Conservation (phyloP, 2,888 invertebrate species). For the Epinotia ramella region DNA sequence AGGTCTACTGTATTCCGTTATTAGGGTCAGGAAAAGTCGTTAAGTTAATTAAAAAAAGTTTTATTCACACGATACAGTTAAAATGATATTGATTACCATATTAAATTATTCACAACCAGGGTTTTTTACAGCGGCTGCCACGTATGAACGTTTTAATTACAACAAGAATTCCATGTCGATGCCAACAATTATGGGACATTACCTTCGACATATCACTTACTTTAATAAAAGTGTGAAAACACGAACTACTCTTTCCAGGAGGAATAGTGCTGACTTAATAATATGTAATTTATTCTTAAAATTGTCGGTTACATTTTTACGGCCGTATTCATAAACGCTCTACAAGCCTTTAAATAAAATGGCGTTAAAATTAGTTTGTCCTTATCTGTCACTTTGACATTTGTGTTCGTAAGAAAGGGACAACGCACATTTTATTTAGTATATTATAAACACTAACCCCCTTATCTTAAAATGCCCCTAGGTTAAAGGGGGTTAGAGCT, state of each 20-base stretch:
- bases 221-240: slow-evolving; percentile 31
- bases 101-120: slow-evolving; percentile 31
- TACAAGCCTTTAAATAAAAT: no score
- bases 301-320: background rate
- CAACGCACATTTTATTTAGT: no score
- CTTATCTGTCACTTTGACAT: no score
- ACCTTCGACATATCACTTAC: slow-evolving; percentile 28
- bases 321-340: background rate
- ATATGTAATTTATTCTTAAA: background rate
- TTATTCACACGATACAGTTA: slow-evolving; percentile 16
- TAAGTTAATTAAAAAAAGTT: slow-evolving; percentile 1
- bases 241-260: background rate
- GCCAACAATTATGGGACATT: slow-evolving; percentile 36
- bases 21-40: background rate
- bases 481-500: no score
- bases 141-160: slow-evolving; percentile 29
- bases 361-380: no score
- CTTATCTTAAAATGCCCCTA: no score
- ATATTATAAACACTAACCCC: no score
- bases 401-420: no score
- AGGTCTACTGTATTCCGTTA: background rate
- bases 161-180: slow-evolving; percentile 30
- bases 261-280: background rate
- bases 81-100: slow-evolving; percentile 38
- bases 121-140: slow-evolving; percentile 19